Conservation (phyloP, 2,888 invertebrate genomes). For the Leptinotarsa haldemani region DNA sequence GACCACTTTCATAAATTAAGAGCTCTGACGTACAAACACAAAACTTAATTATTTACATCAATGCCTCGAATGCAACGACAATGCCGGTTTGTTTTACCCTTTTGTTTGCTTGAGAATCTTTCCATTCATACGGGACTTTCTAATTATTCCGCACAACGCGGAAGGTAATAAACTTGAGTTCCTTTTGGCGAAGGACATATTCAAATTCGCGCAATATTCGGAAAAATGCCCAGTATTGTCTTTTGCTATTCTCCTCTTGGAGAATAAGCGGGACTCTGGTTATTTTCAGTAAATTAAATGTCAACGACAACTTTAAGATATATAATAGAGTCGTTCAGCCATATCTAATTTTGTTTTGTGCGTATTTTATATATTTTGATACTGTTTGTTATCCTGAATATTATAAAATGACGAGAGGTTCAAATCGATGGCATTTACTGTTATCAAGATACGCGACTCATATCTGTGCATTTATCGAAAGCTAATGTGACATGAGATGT, state of each 20-base stretch:
- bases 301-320: too few species aligned
- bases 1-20: neutral
- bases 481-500: too few species aligned
- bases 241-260: neutral
- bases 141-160: slow-evolving; percentile 3
- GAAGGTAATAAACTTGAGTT: slow-evolving; percentile 1
- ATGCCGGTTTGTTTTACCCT: neutral
- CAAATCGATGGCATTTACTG: too few species aligned
- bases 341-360: too few species aligned
- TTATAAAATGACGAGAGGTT: too few species aligned
- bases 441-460: too few species aligned
- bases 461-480: too few species aligned
- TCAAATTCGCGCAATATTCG: neutral
- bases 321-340: too few species aligned
- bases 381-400: too few species aligned
- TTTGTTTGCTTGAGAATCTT: slow-evolving; percentile 2
- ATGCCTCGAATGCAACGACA: neutral
- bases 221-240: neutral
- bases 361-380: too few species aligned
- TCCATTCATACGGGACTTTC: neutral
- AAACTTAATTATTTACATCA: slow-evolving; percentile 5
- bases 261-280: too few species aligned
- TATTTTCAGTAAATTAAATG: too few species aligned
- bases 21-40: neutral
- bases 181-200: neutral